Percentiles rank a stretch among this genome's conserved stretches.
Conservation (phyloP, 2,888 invertebrate genomes). For the Oscheius sp. region DNA sequence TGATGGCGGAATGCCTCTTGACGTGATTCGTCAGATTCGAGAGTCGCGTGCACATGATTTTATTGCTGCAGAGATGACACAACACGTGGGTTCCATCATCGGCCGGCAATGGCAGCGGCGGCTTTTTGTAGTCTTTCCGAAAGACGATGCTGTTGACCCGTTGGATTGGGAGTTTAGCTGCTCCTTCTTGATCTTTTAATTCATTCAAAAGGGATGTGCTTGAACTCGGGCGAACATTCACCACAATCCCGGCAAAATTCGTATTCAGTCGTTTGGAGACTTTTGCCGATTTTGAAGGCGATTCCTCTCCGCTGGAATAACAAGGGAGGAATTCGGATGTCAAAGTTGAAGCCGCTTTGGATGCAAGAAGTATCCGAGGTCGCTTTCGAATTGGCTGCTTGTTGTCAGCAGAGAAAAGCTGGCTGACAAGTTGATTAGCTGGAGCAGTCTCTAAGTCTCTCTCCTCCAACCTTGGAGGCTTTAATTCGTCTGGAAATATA, state of each 20-base stretch:
- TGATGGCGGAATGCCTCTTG: slow-evolving; percentile 57
- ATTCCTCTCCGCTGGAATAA: too few relatives aligned
- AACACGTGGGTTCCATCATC: slow-evolving; percentile 20
- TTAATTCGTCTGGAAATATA: too few relatives aligned
- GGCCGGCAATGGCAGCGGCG: slow-evolving; percentile 11
- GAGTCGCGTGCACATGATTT: slow-evolving; percentile 54
- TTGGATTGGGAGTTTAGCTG: not conserved
- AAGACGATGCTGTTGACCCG: not conserved
- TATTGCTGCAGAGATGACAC: slow-evolving; percentile 49
- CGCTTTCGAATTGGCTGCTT: too few relatives aligned
- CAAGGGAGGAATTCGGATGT: too few relatives aligned
- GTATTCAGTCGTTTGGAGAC: too few relatives aligned
- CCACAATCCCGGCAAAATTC: not conserved
- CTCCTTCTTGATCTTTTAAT: not conserved
- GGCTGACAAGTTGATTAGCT: too few relatives aligned
- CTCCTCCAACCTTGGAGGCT: too few relatives aligned
- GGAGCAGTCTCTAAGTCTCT: too few relatives aligned
- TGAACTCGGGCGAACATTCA: not conserved
- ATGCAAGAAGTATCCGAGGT: too few relatives aligned
- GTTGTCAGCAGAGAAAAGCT: too few relatives aligned
- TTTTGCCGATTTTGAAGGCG: too few relatives aligned
- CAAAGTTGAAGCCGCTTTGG: too few relatives aligned
- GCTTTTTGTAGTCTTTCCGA: slow-evolving; percentile 22
- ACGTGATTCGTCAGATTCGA: slow-evolving; percentile 64
- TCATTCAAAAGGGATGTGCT: not conserved